phyloP scores from a whole-genome alignment of 2,113 vertebrate species.

The Pterocles gutturalis region DNA sequence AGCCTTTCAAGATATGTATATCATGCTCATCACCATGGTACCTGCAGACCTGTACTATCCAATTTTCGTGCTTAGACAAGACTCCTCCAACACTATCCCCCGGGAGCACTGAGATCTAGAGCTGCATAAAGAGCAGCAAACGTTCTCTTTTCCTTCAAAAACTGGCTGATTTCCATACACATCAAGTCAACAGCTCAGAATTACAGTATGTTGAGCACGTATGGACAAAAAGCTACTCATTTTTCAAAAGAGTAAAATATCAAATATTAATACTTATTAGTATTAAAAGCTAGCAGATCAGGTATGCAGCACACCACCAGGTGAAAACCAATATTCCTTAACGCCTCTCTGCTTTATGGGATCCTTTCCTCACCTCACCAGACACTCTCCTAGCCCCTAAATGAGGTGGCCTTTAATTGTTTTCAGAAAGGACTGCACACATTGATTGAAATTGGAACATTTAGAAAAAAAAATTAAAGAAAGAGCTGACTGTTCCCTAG shows the following conservation, averaged over 20 bases:
- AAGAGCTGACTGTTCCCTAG: not conserved
- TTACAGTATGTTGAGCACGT: not conserved
- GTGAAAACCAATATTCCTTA: not conserved
- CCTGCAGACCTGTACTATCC: not conserved
- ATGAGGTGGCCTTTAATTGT: not conserved
- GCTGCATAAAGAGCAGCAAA: not conserved
- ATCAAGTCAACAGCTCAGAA: not conserved
- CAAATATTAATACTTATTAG: not conserved
- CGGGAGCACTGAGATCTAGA: not conserved
- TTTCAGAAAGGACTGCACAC: not conserved
- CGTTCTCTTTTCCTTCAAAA: not conserved
- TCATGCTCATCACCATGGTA: not conserved
- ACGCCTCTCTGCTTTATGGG: not conserved
- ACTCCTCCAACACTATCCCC: not conserved
- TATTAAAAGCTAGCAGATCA: not conserved
- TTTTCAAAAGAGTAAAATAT: not conserved
- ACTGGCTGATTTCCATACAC: not conserved
- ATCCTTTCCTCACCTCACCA: not conserved
- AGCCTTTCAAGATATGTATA: not conserved
- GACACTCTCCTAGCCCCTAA: not conserved
- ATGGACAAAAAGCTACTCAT: rapidly evolving
- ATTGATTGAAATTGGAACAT: not conserved
- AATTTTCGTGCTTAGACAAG: not conserved
- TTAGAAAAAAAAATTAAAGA: not conserved
- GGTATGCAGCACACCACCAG: not conserved